Base-by-base conservation (phyloP, 2,113 vertebrate species). In the Apaloderma vittatum region DNA sequence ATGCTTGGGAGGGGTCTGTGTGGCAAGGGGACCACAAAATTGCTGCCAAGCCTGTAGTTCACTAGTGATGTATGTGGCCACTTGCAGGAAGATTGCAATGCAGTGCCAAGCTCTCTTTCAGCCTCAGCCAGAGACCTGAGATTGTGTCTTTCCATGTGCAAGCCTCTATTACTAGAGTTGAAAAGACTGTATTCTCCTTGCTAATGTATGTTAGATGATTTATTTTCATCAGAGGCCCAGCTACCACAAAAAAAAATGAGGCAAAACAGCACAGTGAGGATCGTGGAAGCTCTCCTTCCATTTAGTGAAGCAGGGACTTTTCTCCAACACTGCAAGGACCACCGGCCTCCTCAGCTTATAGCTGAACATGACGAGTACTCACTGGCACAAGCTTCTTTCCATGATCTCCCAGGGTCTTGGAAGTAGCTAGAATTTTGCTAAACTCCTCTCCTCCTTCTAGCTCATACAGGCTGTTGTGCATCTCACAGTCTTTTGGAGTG, bases 211-310 rank as follows among this genome's bases (percentile, higher is more conserved):
- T 68, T 46, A 61, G 13, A 45, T 77, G 48, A 61, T 61, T 65
- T 45, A 23, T 46, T 32, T 24, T 4, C 23, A 61, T n/a, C 70
- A 66, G 49, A 37, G 29, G 11, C 36, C 15, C 74, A 81, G 27
- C 21, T 71, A 63, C 6, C 34, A 57, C 48, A 32, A 32, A 46
- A 54, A 68, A 52, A 29, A 34, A 29, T 4, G 11, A 21, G 43
- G 21, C 1, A 5, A 45, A 87, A 36, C 0, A 1, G 16, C 40
- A 55, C 15, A 46, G 29, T 12, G 72, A 62, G 15, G n/a, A 18
- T 62, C 37, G 6, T 45, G 23, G 59, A 34, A 5, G 4, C 5
- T 58, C 34, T 66, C 19, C 24, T 79, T 65, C 10, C 8, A 3
- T 78, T 68, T 19, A n/a, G 52, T 20, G 22, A 27, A 66, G 34